Conservation (phyloP, 2,888 invertebrate species). For the Drosophila anceps region DNA sequence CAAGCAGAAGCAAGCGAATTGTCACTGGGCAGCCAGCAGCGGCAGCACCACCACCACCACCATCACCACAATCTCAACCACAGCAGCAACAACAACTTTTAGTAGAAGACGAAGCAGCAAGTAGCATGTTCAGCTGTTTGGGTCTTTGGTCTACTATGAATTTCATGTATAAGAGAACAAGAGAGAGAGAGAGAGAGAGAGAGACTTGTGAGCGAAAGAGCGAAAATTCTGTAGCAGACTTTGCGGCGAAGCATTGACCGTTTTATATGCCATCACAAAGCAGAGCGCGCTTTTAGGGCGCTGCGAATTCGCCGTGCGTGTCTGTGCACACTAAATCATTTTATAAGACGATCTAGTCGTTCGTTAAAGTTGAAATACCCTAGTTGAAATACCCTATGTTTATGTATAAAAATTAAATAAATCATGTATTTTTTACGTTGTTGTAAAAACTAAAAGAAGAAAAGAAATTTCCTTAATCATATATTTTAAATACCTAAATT, state of each 20-base stretch:
- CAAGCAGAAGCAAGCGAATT: slow-evolving; percentile 51
- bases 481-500: too few relatives aligned
- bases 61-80: slow-evolving; percentile 5
- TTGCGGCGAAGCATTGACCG: slow-evolving; percentile 7
- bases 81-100: slow-evolving; percentile 14
- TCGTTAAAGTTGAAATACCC: neutral
- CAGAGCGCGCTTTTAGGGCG: slow-evolving; percentile 2
- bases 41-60: slow-evolving; percentile 29
- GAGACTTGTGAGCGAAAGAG: neutral
- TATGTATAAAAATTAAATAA: too few relatives aligned
- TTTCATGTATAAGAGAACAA: slow-evolving; percentile 42
- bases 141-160: slow-evolving; percentile 6
- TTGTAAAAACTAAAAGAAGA: too few relatives aligned
- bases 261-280: neutral
- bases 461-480: too few relatives aligned
- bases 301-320: slow-evolving; percentile 3
- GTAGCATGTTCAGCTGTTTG: slow-evolving; percentile 37
- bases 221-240: slow-evolving; percentile 25
- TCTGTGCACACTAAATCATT: slow-evolving; percentile 8
- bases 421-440: too few relatives aligned
- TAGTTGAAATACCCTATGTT: neutral
- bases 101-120: slow-evolving; percentile 5
- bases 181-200: neutral
- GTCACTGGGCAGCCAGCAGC: slow-evolving; percentile 40
- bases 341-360: slow-evolving; percentile 10